Evolutionary conservation across 2,797 vertebrate species (phyloP).

Genomic region (Cygnus olor): DNA sequence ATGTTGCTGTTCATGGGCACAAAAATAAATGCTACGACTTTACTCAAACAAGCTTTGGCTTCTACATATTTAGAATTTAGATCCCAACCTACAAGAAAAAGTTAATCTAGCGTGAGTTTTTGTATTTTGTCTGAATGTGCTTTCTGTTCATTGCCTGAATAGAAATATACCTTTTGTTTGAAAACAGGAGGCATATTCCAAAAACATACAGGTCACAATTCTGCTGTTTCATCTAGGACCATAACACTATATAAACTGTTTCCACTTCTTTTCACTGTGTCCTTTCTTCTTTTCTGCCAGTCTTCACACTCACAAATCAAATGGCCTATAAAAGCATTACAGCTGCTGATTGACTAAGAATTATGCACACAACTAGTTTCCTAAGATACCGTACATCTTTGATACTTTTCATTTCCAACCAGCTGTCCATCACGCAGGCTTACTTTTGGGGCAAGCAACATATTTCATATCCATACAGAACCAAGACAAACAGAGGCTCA

Average conservation of each 20-base stretch:
- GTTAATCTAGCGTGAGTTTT: background rate
- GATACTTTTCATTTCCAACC: background rate
- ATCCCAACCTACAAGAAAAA: background rate
- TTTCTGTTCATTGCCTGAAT: background rate
- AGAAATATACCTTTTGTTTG: background rate
- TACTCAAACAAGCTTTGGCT: background rate
- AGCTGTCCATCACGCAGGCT: background rate
- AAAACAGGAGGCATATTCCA: background rate
- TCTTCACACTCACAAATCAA: background rate
- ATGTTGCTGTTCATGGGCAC: background rate
- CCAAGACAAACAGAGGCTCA: background rate
- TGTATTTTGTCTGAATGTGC: background rate
- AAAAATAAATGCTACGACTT: background rate
- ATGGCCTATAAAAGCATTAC: background rate
- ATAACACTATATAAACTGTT: background rate
- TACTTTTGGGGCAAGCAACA: background rate
- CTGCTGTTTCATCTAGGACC: background rate
- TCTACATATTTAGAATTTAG: background rate
- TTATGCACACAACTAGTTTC: background rate
- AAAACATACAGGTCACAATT: background rate
- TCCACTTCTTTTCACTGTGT: background rate
- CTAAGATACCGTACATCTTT: background rate
- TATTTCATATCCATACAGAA: background rate
- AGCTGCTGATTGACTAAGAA: slow-evolving; percentile 20
- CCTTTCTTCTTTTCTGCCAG: background rate